Conservation (phyloP, 2,797 vertebrate genomes). For the Euphonia xanthogaster region DNA sequence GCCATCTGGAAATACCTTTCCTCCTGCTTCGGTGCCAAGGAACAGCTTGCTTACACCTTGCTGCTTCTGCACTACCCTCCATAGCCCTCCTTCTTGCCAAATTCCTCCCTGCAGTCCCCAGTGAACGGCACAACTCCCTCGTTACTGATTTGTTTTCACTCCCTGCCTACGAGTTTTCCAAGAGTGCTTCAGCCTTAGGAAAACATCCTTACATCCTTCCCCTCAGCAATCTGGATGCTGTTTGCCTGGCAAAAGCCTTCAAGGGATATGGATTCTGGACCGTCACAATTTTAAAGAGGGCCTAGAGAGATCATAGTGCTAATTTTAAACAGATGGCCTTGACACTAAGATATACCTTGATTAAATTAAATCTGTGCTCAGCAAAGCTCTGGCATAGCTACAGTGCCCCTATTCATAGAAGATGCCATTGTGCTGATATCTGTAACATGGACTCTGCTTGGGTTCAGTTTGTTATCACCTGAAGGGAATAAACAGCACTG, state of each 20-base stretch:
- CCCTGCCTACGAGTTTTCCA: background rate
- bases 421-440: background rate
- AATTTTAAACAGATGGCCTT: constrained; percentile 50
- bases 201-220: background rate
- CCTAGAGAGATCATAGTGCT: background rate
- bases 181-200: background rate
- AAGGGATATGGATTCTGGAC: background rate
- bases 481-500: constrained; percentile 42
- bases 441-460: background rate
- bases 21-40: background rate
- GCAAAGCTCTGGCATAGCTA: constrained; percentile 22
- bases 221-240: background rate
- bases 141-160: background rate
- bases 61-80: background rate
- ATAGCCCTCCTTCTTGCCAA: background rate
- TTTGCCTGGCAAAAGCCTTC: background rate
- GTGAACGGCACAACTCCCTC: background rate
- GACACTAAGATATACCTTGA: constrained; percentile 8
- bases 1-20: constrained; percentile 11
- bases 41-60: background rate
- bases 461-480: background rate
- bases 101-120: background rate
- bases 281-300: background rate
- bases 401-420: constrained; percentile 12
- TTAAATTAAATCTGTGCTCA: constrained; percentile 41